phyloP scores from a whole-genome alignment of 2,888 invertebrate species.

The Cylindroiulus punctatus region DNA sequence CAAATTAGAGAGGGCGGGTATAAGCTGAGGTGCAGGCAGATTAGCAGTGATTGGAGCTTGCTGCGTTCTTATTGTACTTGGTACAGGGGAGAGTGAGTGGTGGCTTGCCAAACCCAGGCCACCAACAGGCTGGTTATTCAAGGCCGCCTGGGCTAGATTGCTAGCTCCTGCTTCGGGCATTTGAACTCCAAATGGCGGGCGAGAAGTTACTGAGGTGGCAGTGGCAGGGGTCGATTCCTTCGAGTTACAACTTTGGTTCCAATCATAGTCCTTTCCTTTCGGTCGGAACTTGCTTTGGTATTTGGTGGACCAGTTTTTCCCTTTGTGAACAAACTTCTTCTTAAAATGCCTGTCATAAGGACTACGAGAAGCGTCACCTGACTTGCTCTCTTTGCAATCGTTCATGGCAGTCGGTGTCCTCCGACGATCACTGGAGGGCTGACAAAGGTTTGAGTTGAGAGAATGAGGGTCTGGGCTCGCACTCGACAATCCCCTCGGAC shows the following conservation, averaged over 20 bases:
- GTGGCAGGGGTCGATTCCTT: slow-evolving; percentile 30
- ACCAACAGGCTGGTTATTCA: neutral
- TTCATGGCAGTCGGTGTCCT: neutral
- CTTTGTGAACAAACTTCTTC: slow-evolving; percentile 59
- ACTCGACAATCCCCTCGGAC: neutral
- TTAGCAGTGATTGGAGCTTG: neutral
- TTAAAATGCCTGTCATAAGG: slow-evolving; percentile 58
- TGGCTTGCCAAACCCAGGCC: neutral
- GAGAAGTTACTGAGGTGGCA: neutral
- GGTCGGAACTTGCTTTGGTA: slow-evolving; percentile 76
- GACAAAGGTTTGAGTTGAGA: neutral
- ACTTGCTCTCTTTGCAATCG: slow-evolving; percentile 2
- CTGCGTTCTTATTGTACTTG: neutral
- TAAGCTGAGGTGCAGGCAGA: neutral
- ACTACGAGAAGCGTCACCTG: slow-evolving; percentile 46
- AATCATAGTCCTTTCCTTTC: slow-evolving; percentile 79
- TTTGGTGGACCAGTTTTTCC: slow-evolving; percentile 59
- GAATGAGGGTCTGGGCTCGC: slow-evolving; percentile 50
- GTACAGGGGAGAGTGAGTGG: neutral
- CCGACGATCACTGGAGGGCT: slow-evolving; percentile 2
- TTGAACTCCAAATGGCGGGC: neutral
- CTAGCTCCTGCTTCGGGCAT: neutral
- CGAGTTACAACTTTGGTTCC: slow-evolving; percentile 64
- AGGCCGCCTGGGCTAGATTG: neutral
- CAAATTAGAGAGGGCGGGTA: slow-evolving; percentile 55